Evolutionary conservation across 2,888 invertebrate species (phyloP).

Genomic region (Eristalis intricaria): DNA sequence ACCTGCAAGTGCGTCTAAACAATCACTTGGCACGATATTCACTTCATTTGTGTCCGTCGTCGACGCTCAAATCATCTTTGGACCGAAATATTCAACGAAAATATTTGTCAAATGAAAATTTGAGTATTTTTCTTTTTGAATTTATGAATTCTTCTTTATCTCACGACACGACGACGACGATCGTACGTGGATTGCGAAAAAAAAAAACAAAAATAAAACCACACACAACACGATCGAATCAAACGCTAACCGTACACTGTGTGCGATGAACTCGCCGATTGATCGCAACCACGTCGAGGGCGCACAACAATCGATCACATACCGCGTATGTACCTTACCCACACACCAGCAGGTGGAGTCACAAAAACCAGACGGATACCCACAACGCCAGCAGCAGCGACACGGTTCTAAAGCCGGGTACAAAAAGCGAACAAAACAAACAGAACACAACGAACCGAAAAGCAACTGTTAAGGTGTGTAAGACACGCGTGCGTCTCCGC

Average conservation of each 20-base stretch:
- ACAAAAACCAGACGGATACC: conserved; percentile 4
- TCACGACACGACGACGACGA: neutral
- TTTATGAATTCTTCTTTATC: neutral
- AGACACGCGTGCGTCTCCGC: conserved; percentile 28
- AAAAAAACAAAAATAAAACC: conserved; percentile 11
- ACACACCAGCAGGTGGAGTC: conserved; percentile 4
- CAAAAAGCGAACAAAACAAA: conserved; percentile 8
- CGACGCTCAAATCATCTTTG: conserved; percentile 3
- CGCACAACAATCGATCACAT: conserved; percentile 64
- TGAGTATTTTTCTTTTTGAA: neutral
- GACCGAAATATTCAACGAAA: conserved; percentile 40
- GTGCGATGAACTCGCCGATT: conserved; percentile 57
- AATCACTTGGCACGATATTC: neutral
- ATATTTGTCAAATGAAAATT: conserved; percentile 32
- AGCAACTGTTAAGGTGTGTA: conserved; percentile 16
- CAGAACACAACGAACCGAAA: neutral
- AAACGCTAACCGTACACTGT: conserved; percentile 66
- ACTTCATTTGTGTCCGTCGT: neutral
- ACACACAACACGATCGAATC: conserved; percentile 53
- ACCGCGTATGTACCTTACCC: neutral
- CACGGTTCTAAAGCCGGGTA: conserved; percentile 31
- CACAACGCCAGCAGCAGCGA: conserved; percentile 23
- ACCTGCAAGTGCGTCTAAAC: too few relatives aligned
- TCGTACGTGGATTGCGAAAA: neutral
- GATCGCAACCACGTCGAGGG: conserved; percentile 61